phyloP scores from a whole-genome alignment of 2,888 invertebrate genomes.

The Drosophila neotestacea region DNA sequence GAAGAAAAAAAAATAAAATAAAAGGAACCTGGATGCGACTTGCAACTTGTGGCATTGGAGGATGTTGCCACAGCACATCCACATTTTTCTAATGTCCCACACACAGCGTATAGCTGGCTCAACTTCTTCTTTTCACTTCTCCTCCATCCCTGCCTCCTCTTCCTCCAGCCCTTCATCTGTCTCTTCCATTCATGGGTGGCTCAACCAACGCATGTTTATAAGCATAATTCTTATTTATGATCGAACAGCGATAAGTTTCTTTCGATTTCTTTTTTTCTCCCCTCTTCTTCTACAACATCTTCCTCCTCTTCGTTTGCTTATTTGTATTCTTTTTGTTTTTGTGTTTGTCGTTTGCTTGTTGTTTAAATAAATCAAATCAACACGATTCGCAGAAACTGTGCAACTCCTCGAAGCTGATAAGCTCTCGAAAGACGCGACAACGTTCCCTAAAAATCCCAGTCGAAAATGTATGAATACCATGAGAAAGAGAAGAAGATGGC shows the following conservation, averaged over 20 bases:
- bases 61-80: constrained; percentile 40
- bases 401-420: constrained; percentile 58
- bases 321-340: not conserved
- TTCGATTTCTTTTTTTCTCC: constrained; percentile 4
- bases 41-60: constrained; percentile 25
- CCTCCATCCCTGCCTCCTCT: not conserved
- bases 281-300: constrained; percentile 5
- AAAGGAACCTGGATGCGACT: constrained; percentile 9
- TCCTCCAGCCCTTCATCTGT: not conserved
- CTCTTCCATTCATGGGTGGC: constrained; percentile 54
- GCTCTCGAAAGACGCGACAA: constrained; percentile 31
- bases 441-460: constrained; percentile 24
- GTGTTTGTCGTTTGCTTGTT: constrained; percentile 31
- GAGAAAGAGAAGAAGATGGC: too few relatives aligned
- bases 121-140: not conserved
- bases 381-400: constrained; percentile 79
- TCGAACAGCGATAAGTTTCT: constrained; percentile 73
- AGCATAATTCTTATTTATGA: constrained; percentile 81
- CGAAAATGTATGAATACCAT: not conserved
- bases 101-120: constrained; percentile 61
- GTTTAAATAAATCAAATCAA: constrained; percentile 81
- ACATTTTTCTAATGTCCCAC: constrained; percentile 75
- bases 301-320: constrained; percentile 37
- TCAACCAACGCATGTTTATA: constrained; percentile 69
- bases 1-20: constrained; percentile 26